Evolutionary conservation across 2,888 invertebrate species (phyloP), one percentile per base, ranked within the genome.

Genomic region (Callinectes sapidus): DNA sequence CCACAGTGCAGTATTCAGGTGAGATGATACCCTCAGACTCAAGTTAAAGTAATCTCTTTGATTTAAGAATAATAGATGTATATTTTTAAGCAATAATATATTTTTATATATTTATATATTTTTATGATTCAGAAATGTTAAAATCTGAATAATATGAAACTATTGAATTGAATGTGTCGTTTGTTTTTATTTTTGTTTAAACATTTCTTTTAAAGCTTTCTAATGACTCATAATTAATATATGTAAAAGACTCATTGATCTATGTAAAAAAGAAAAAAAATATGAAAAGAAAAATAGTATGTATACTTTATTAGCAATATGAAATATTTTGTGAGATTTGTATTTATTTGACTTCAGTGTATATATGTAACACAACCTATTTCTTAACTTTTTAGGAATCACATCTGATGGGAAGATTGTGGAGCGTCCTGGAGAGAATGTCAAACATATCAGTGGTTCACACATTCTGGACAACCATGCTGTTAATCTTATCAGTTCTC

Each of bases 1-100:
- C 98, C 3, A 97, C 97, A 13, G 95, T 98, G 86, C 98, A 98
- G 96, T 98, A 97, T 95, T 98, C 98, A 95, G 98, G 98, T 94
- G 16, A 16, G 48, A 32, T 61, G 35, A 18, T 89, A n/a, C 35
- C 35, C 23, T 42, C 16, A 48, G 14, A 16, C 48, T 18, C 8
- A 32, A 71, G 35, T 48, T 23, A 14, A 32, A 87, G 42, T 87
- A 23, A 42, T 39, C n/a, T 87, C 10, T 28, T 81, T 18, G 61
- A 61, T 61, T 61, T 23, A 61, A 61, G 23, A 16, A 2, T 23
- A 18, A 2, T 18, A 23, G 18, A 61, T 18, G 16, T 10, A 55
- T 55, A 55, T 55, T 16, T 61, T 35, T 28, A 28, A 61, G 18
- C 61, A 16, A 18, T 5, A 10, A 1, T 55, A 5, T 61, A 18